Base-by-base conservation (phyloP, 2,797 vertebrate species). In the Mycteria americana region DNA sequence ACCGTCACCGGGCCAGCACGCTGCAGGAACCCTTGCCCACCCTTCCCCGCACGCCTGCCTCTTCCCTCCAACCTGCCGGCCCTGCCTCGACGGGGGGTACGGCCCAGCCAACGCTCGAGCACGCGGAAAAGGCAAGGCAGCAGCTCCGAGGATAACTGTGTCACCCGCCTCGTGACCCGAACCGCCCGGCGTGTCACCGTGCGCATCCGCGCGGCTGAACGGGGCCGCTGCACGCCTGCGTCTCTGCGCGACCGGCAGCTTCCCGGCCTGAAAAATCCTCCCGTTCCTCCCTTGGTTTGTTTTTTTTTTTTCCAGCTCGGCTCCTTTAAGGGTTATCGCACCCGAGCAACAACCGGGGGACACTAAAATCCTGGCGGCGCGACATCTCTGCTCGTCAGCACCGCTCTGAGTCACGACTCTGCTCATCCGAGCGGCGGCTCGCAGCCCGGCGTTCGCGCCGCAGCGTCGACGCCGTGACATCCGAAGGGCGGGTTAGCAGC, bases 391-490 rank as follows among this genome's bases (percentile, higher is more conserved):
- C 86, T 62, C 2, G 0, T 0, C 3, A 18, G 54, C 28, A 1
- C 14, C 2, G 11, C 88, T 62, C 65, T 2, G 2, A 39, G 67
- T 10, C 41, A 35, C 77, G 25, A 1, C 50, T 16, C 6, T 0
- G 0, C 43, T 57, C 6, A 0, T 3, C 6, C 2, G 0, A 0
- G 48, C 59, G 5, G 23, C 0, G 11, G 53, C 69, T 48, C 30
- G 1, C 15, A 12, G 59, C 76, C 15, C 2, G 7, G 11, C 4
- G 17, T 25, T 22, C 4, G 37, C 35, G 23, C 37, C 3, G 53
- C 3, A 1, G 39, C 2, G 13, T 5, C 2, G 1, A 3, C 17
- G 62, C 64, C 10, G 4, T 14, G 5, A 28, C 68, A 21, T 2
- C 10, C 17, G 16, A 18, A 27, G 46, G 16, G 35, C 0, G 2